Conservation (phyloP, 2,113 vertebrate genomes). For the Calonectris borealis region DNA sequence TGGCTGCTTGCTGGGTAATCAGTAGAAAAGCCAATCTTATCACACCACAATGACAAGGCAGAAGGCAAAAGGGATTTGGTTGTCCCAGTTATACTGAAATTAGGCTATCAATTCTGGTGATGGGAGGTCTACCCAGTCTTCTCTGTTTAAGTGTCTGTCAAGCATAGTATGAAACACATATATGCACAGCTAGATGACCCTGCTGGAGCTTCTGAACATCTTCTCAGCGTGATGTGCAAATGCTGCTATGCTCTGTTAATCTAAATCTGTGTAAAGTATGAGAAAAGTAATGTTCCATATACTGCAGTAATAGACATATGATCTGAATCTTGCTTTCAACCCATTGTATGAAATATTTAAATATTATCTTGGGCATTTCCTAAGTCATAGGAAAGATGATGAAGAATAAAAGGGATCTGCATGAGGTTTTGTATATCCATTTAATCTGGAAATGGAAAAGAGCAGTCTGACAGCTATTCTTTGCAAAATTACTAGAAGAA, state of each 20-base stretch:
- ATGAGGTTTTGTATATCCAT: background rate
- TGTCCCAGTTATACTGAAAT: background rate
- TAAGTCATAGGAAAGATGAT: background rate
- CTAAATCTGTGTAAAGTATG: background rate
- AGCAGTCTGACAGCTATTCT: background rate
- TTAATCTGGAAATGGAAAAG: background rate
- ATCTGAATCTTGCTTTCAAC: background rate
- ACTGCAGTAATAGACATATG: background rate
- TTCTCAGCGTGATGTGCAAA: background rate
- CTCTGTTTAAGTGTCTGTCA: constrained; percentile 17
- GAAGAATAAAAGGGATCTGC: background rate
- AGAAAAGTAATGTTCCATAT: constrained; percentile 34
- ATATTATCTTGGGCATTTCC: background rate
- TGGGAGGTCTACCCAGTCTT: background rate
- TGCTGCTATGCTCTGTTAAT: background rate
- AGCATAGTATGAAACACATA: background rate
- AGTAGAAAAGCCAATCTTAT: background rate
- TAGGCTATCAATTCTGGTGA: background rate
- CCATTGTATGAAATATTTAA: background rate
- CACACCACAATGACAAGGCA: background rate
- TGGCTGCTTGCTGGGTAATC: background rate
- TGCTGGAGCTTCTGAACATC: background rate
- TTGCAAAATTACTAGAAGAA: background rate
- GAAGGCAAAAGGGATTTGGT: background rate
- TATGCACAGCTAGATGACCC: background rate